A percentile compares a stretch with the other conserved stretches of the same genome.
Conservation (phyloP, 2,113 vertebrate genomes). For the Gymnogyps californianus region DNA sequence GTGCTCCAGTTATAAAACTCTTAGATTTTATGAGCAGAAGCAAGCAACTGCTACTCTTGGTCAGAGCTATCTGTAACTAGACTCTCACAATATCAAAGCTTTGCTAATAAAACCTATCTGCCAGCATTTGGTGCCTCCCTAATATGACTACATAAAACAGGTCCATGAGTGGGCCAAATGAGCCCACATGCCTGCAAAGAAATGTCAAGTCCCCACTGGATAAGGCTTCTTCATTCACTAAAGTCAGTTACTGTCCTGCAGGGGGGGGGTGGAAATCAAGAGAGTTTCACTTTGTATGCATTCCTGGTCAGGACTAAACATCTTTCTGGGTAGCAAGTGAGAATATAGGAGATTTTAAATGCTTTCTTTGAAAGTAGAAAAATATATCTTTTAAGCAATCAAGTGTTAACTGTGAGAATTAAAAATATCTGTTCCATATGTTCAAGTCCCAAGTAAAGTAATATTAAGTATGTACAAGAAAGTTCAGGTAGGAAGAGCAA, state of each 20-base stretch:
- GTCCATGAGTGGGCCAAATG: not conserved
- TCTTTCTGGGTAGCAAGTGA: not conserved
- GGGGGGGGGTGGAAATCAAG: not conserved
- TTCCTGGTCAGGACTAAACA: not conserved
- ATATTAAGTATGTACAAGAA: constrained; percentile 69
- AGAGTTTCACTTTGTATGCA: constrained; percentile 10
- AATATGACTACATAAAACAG: not conserved
- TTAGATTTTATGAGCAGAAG: not conserved
- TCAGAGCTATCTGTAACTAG: not conserved
- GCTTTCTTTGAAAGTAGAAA: constrained; percentile 45
- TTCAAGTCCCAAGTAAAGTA: constrained; percentile 51
- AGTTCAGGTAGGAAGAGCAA: constrained; percentile 64
- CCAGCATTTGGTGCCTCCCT: not conserved
- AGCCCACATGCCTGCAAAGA: not conserved
- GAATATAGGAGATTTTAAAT: constrained; percentile 59
- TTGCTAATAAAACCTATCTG: not conserved
- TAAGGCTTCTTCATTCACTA: not conserved
- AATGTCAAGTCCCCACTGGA: not conserved
- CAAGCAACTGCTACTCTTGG: not conserved
- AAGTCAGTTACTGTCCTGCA: not conserved
- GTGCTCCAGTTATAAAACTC: not conserved
- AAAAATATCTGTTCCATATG: constrained; percentile 72
- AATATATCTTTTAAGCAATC: constrained; percentile 61
- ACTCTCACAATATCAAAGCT: not conserved
- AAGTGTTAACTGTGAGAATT: constrained; percentile 54